Base-by-base conservation (phyloP, 2,888 invertebrate genomes). In the Chloromyia formosa region DNA sequence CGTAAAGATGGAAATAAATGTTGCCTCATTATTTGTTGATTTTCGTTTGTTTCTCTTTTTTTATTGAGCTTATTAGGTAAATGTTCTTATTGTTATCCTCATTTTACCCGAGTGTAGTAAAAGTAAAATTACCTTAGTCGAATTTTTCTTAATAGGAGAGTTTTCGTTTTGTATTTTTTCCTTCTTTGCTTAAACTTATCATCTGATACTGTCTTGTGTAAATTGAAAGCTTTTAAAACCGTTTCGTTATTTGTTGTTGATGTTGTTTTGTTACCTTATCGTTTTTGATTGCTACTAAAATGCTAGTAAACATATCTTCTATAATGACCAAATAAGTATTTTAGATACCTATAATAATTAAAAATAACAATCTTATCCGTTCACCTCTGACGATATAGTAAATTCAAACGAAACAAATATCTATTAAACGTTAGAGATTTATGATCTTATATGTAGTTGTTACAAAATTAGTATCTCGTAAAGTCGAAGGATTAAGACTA, bases 101-200 rank as follows among this genome's bases (percentile, higher is more conserved):
- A 49, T 66, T 66, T 45, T 20, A 35, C 16, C 7, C 27, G 27
- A 49, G 18, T 49, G 35, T 16, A 49, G 23, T 66, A 20, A 66
- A 35, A 45, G 49, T 49, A 62, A 49, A 3, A 49, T 7, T 40
- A 66, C 20, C 66, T 66, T 66, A 62, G 4, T 23, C 5, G 1
- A 60, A 20, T 40, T 42, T 62, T 62, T 18, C 40, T 62, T 4
- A 7, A 49, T 66, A 49, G 66, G 49, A 66, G 49, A 49, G 45
- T 66, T 16, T 35, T 45, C 23, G 66, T 66, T 66, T 66, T 66
- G 66, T 23, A 66, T 66, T 66, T 62, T 62, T 49, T 66, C 66
- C 66, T 66, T 66, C 66, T 20, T 49, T 45, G 45, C 66, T 49
- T 66, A 66, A 66, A 49, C 10, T 10, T 66, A 66, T 40, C 22